These are phyloP conservation scores for Lycia hirtaria DNA, from an alignment of 2,888 invertebrate genomes.

Conservation along the genomic window DNA sequence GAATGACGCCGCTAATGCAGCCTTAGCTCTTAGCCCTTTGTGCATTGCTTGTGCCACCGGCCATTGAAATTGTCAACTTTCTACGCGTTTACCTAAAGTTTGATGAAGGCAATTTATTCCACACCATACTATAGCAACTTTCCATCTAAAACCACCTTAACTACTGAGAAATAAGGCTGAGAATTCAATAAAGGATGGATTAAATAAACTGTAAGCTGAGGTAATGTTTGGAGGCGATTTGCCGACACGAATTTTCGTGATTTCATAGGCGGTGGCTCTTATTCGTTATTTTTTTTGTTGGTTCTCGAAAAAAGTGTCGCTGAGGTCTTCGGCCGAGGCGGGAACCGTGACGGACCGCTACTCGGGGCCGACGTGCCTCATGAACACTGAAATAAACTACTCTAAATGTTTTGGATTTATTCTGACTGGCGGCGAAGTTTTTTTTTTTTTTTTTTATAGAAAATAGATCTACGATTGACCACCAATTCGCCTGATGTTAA, in stretches of 20 bases:
- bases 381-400: conserved; percentile 22
- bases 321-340: conserved; percentile 59
- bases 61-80: conserved; percentile 62
- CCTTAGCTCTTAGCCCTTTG: conserved; percentile 61
- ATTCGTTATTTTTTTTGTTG: conserved; percentile 62
- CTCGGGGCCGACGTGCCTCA: conserved; percentile 33
- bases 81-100: conserved; percentile 62
- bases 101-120: conserved; percentile 67
- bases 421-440: neutral
- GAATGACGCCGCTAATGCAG: conserved; percentile 52
- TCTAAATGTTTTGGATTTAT: conserved; percentile 10
- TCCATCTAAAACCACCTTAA: conserved; percentile 37
- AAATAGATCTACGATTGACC: too few species aligned
- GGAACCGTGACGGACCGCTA: conserved; percentile 57
- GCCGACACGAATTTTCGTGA: conserved; percentile 77
- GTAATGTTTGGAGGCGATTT: conserved; percentile 57
- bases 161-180: conserved; percentile 36
- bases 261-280: conserved; percentile 67
- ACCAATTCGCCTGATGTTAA: too few species aligned
- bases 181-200: conserved; percentile 30
- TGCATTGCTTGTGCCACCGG: conserved; percentile 54
- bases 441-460: too few species aligned
- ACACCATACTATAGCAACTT: conserved; percentile 43
- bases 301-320: conserved; percentile 66
- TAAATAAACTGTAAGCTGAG: neutral